phyloP scores from a whole-genome alignment of 2,888 invertebrate genomes.

The Coleophora deauratella region DNA sequence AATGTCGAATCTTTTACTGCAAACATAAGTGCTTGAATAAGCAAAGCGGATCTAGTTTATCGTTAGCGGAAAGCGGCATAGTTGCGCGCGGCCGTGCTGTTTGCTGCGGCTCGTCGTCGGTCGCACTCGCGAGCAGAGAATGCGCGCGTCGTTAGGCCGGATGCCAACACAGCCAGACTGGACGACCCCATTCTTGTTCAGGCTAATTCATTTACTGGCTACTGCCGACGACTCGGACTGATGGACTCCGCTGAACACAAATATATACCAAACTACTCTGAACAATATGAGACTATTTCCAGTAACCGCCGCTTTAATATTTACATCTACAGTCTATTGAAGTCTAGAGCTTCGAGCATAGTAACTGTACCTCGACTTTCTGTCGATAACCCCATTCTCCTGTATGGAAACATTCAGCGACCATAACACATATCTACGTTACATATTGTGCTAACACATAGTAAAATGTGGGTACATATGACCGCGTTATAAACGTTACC shows the following conservation, averaged over 20 bases:
- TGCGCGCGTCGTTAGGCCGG: conserved; percentile 70
- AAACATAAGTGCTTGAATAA: not conserved
- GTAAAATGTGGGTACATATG: conserved; percentile 29
- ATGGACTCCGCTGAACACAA: conserved; percentile 20
- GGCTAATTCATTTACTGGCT: conserved; percentile 67
- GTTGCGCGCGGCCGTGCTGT: conserved; percentile 6
- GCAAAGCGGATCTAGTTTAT: not conserved
- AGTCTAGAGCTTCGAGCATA: not conserved
- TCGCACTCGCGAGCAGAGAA: conserved; percentile 33
- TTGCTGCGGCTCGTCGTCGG: not conserved
- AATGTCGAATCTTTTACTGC: too few relatives aligned
- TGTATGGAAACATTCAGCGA: too few relatives aligned
- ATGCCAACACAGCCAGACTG: conserved; percentile 72
- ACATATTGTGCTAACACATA: not conserved
- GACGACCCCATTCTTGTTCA: conserved; percentile 68
- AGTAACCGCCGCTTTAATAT: too few relatives aligned
- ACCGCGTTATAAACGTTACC: conserved; percentile 58
- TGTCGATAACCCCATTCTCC: too few relatives aligned
- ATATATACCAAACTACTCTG: not conserved
- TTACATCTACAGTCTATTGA: not conserved
- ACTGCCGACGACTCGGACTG: conserved; percentile 29
- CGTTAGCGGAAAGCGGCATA: conserved; percentile 1
- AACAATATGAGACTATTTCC: too few relatives aligned
- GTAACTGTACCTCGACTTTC: too few relatives aligned
- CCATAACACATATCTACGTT: too few relatives aligned